A percentile compares a stretch with the other conserved stretches of the same genome.
phyloP scores from a whole-genome alignment of 2,113 vertebrate species.

The Ictalurus furcatus region DNA sequence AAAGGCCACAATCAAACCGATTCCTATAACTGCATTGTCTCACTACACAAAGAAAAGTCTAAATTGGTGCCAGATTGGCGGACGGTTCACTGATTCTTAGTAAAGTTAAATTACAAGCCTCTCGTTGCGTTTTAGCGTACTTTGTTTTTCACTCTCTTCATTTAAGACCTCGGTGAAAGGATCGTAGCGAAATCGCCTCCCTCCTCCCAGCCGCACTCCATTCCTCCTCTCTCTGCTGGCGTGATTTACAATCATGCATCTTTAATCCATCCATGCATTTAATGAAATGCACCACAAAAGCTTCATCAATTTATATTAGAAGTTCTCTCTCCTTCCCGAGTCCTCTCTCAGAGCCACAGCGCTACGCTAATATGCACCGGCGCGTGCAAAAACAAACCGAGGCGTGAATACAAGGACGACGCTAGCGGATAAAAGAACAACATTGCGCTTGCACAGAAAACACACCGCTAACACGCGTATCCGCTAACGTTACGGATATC shows the following conservation, averaged over 20 bases:
- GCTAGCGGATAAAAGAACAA: background rate
- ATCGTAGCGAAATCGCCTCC: background rate
- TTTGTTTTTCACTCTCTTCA: background rate
- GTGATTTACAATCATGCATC: slow-evolving; percentile 73
- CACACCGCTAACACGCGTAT: background rate
- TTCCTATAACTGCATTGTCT: background rate
- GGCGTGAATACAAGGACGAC: background rate
- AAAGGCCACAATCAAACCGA: background rate
- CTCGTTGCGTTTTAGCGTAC: background rate
- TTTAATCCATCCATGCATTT: slow-evolving; percentile 68
- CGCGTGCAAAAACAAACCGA: slow-evolving; percentile 2
- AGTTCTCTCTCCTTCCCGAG: slow-evolving; percentile 35
- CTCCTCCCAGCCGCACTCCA: slow-evolving; percentile 42
- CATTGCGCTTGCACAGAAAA: background rate
- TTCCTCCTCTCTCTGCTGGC: slow-evolving; percentile 58
- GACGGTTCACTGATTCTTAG: background rate
- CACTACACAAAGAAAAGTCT: background rate
- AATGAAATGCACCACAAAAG: slow-evolving; percentile 71
- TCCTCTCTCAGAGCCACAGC: slow-evolving; percentile 24
- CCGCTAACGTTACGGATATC: background rate
- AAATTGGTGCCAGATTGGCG: background rate
- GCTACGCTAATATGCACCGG: slow-evolving; percentile 48
- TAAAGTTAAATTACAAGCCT: background rate
- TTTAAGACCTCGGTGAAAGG: background rate
- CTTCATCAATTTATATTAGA: slow-evolving; percentile 70